These are phyloP conservation scores for Pteria penguin DNA, from an alignment of 2,888 invertebrate genomes.

Conservation along the genomic window DNA sequence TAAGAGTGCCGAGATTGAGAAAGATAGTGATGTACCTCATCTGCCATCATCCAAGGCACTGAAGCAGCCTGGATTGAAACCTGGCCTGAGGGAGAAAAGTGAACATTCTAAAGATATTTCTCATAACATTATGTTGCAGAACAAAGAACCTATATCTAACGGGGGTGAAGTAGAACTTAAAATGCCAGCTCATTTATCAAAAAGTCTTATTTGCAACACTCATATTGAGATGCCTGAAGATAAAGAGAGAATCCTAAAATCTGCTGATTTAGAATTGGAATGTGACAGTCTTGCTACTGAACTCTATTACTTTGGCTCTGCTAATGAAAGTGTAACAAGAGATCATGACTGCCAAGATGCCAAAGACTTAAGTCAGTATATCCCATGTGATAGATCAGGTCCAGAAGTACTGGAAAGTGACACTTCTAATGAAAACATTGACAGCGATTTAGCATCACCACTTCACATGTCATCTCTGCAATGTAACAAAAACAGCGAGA, in stretches of 20 bases:
- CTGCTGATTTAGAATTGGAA: background rate
- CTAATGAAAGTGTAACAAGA: background rate
- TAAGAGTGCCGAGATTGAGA: background rate
- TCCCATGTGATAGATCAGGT: background rate
- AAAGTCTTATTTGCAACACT: background rate
- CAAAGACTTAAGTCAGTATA: constrained; percentile 6
- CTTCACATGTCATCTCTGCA: constrained; percentile 7
- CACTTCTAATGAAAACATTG: background rate
- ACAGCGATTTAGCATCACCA: constrained; percentile 32
- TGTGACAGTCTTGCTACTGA: background rate
- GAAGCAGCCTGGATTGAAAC: too few species aligned
- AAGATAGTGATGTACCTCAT: background rate
- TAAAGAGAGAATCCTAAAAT: background rate
- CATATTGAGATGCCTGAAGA: background rate
- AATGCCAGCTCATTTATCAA: background rate
- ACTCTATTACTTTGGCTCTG: background rate
- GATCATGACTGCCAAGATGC: background rate
- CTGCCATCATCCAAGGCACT: background rate
- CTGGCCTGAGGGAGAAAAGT: too few species aligned
- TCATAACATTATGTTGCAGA: background rate
- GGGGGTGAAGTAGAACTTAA: background rate
- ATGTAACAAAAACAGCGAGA: background rate
- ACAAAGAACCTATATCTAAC: background rate
- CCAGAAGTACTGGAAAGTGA: background rate
- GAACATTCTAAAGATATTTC: too few species aligned